A percentile compares a stretch with the other conserved stretches of the same genome.
Evolutionary conservation across 2,888 invertebrate species (phyloP).

Genomic region (Ditula angustiorana): DNA sequence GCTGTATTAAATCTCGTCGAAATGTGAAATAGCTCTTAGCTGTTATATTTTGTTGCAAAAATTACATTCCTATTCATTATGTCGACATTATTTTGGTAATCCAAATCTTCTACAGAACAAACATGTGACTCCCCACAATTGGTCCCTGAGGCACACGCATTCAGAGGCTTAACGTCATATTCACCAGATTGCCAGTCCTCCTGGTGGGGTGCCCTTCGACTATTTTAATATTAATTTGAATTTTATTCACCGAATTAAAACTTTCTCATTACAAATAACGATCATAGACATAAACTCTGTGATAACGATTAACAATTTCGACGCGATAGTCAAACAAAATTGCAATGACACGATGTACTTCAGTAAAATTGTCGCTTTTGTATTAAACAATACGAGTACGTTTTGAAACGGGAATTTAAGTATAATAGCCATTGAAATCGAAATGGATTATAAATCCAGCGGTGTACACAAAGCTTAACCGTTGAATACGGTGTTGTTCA

Average conservation of each 20-base stretch:
- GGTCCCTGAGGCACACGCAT: not conserved
- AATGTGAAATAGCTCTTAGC: not conserved
- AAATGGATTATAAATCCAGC: constrained; percentile 31
- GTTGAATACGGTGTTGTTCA: constrained; percentile 46
- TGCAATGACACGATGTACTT: not conserved
- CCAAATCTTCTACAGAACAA: not conserved
- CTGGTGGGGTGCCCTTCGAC: not conserved
- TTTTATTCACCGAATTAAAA: not conserved
- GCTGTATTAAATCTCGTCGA: not conserved
- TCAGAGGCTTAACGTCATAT: not conserved
- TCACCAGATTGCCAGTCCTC: not conserved
- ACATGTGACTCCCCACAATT: not conserved
- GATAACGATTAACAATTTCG: constrained; percentile 6
- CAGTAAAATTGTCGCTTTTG: constrained; percentile 15
- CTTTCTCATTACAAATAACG: not conserved
- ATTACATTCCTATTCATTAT: no score
- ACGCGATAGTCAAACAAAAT: constrained; percentile 4
- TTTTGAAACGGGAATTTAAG: constrained; percentile 21
- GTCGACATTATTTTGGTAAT: no score
- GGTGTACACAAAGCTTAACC: constrained; percentile 31
- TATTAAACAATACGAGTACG: constrained; percentile 4
- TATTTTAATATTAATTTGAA: not conserved
- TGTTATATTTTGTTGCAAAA: not conserved
- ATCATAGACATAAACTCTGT: no score
- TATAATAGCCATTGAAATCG: constrained; percentile 20